These are phyloP conservation scores for Montipora foliosa DNA, from an alignment of 64 coral and sea anemone species.

Conservation along the genomic window DNA sequence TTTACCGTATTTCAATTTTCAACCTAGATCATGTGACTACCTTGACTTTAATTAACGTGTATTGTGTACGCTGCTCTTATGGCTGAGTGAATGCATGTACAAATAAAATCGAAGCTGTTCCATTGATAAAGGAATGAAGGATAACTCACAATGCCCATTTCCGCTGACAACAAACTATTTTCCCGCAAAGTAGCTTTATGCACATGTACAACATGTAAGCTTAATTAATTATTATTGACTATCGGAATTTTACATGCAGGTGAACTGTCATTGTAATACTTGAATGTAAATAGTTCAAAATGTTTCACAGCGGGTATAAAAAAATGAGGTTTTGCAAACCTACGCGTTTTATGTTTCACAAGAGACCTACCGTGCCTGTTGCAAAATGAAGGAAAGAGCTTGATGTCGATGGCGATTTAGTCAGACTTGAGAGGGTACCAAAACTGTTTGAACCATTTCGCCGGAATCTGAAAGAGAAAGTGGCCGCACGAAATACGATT, in stretches of 20 bases:
- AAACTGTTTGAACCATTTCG: conserved; percentile 84
- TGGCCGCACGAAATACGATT: neutral
- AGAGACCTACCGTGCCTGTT: conserved; percentile 74
- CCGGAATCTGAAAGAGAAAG: conserved; percentile 35
- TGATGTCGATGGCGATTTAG: conserved; percentile 54
- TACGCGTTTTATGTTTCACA: neutral
- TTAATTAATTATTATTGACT: neutral
- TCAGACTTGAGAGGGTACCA: conserved; percentile 76
- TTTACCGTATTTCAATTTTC: too few species aligned
- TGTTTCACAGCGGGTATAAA: neutral
- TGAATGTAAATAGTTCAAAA: neutral
- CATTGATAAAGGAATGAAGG: too few species aligned
- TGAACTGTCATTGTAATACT: too few species aligned
- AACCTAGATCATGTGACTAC: too few species aligned
- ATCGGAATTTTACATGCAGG: neutral
- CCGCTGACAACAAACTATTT: too few species aligned
- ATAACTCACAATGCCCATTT: too few species aligned
- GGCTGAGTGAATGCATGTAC: too few species aligned
- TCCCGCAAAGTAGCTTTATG: too few species aligned
- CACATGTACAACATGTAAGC: too few species aligned
- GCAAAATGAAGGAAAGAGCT: conserved; percentile 93
- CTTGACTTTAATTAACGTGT: too few species aligned
- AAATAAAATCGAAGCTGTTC: too few species aligned
- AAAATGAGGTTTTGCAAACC: neutral
- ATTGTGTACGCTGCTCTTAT: too few species aligned